phyloP scores from a whole-genome alignment of 53 echinoderm and acorn worm species.

The Mesocentrotus franciscanus region DNA sequence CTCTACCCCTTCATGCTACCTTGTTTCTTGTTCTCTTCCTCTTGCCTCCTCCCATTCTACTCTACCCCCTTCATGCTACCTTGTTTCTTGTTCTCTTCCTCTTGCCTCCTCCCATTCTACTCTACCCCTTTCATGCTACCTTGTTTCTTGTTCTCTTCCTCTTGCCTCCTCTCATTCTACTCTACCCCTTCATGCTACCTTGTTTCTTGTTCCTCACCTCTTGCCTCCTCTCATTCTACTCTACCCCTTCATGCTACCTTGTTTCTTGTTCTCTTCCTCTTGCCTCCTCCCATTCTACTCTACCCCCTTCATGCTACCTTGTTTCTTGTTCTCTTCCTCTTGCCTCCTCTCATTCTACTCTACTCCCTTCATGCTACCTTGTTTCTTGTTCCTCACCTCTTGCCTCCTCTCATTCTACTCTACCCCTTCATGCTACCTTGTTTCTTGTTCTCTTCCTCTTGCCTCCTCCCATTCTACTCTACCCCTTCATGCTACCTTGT shows the following conservation, averaged over 20 bases:
- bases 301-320: not conserved
- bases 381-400: not conserved
- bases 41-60: constrained; percentile 18
- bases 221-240: constrained; percentile 9
- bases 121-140: not conserved
- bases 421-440: not conserved
- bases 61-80: not conserved
- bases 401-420: constrained; percentile 7
- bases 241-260: not conserved
- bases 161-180: constrained; percentile 12
- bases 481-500: not conserved
- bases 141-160: constrained; percentile 15
- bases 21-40: constrained; percentile 15
- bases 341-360: constrained; percentile 7
- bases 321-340: constrained; percentile 23
- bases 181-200: not conserved
- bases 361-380: not conserved
- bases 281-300: constrained; percentile 14
- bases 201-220: not conserved
- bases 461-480: constrained; percentile 13
- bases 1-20: not conserved
- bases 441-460: constrained; percentile 24
- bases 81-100: constrained; percentile 20
- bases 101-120: constrained; percentile 18
- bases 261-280: constrained; percentile 23